These are phyloP conservation scores for Psilopogon haemacephalus DNA, from an alignment of 2,113 vertebrate genomes.

Conservation along the genomic window DNA sequence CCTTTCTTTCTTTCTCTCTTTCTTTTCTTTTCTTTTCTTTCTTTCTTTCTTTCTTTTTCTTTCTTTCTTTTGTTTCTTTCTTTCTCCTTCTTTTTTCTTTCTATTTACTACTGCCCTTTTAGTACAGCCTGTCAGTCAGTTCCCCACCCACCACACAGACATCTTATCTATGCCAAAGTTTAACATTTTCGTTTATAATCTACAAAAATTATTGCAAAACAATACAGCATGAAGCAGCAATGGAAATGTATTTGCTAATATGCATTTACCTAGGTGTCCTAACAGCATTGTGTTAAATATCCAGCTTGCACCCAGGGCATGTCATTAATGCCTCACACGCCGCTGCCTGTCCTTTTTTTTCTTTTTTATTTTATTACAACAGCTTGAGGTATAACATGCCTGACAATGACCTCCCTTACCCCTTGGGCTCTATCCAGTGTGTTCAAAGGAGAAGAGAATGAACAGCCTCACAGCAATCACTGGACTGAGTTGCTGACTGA, in stretches of 20 bases:
- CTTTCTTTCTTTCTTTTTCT: too few relatives aligned
- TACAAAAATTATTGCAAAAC: background rate
- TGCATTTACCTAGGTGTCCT: background rate
- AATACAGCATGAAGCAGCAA: background rate
- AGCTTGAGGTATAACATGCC: background rate
- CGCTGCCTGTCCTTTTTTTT: accelerated
- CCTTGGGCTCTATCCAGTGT: background rate
- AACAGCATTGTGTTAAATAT: background rate
- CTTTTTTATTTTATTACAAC: background rate
- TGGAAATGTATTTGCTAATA: background rate
- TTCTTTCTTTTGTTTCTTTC: too few relatives aligned
- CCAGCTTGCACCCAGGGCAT: background rate
- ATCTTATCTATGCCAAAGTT: background rate
- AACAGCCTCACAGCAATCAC: background rate
- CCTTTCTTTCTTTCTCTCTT: too few relatives aligned
- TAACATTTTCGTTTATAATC: background rate
- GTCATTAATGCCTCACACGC: background rate
- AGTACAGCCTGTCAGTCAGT: background rate
- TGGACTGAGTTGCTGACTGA: background rate
- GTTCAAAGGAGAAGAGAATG: background rate
- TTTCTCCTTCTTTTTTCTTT: too few relatives aligned
- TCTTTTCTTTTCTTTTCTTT: too few relatives aligned
- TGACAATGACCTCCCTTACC: background rate
- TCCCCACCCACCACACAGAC: background rate
- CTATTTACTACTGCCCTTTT: too few relatives aligned